Evolutionary conservation across 2,888 invertebrate species (phyloP), one percentile per base, ranked within the genome.

Genomic region (Trachelus iudaicus): DNA sequence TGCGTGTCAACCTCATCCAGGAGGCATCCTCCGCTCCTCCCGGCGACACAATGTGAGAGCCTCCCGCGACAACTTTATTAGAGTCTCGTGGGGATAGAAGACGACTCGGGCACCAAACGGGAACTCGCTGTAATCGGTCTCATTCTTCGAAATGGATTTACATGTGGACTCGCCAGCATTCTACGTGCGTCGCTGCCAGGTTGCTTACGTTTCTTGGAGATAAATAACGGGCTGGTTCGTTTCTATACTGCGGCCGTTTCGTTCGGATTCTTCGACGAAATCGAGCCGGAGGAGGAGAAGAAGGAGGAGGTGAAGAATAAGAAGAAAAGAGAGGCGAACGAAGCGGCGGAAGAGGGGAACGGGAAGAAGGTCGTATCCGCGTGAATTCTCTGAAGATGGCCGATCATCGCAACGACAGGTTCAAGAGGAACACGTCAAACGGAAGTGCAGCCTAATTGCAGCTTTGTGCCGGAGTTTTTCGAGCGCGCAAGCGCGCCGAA

Each of bases 21-120:
- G 68, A 73, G 69, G 83, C 76, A 71, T 83, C 83, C 80, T 83
- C 80, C 82, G 80, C 83, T 77, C 78, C 79, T 71, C 78, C 71
- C 77, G 80, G 79, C 80, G 77, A 78, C 71, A 78, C 79, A 84
- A 86, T 84, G 84, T 82, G 86, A 84, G 87, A 85, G 84, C 82
- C 83, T 84, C 84, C 82, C 83, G 83, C 81, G 85, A 86, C 86
- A 88, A 87, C 86, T 87, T 88, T 87, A 88, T 88, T 87, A 87
- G 83, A 85, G 80, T 78, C 56, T 56, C 56, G 9, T 37, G 23
- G 23, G 23, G 56, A 56, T 23, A 56, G 23, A 23, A 15, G 56
- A 56, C 23, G 23, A 56, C 9, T 56, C 23, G 23, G 56, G 56
- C 56, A 56, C 56, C 23, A 56, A 56, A 56, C 56, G 56, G 56